phyloP scores from a whole-genome alignment of 2,888 invertebrate species.

The Poecilobothrus nobilitatus region DNA sequence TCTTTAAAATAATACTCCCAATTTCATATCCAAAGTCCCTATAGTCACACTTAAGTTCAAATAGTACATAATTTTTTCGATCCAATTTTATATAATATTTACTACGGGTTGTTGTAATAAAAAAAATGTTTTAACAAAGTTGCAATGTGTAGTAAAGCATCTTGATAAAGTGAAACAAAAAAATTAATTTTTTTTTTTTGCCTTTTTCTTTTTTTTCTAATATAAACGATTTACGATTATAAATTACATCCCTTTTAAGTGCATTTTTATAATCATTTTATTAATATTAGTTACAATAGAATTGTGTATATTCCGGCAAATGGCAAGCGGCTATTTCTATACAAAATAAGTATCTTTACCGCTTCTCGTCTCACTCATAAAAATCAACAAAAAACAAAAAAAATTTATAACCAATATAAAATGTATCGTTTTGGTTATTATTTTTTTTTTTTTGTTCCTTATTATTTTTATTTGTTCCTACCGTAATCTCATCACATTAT shows the following conservation, averaged over 20 bases:
- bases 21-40: too few relatives aligned
- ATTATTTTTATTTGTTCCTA: too few relatives aligned
- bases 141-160: background rate
- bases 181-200: too few relatives aligned
- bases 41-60: too few relatives aligned
- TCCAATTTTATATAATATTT: too few relatives aligned
- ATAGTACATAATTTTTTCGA: background rate
- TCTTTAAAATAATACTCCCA: background rate
- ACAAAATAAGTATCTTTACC: too few relatives aligned
- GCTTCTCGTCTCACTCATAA: too few relatives aligned
- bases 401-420: background rate
- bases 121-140: background rate
- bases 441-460: background rate
- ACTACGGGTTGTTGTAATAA: too few relatives aligned
- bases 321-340: too few relatives aligned
- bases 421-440: background rate
- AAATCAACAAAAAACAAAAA: too few relatives aligned
- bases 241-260: conserved; percentile 6
- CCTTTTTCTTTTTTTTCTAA: background rate
- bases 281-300: background rate
- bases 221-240: conserved; percentile 1
- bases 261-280: background rate
- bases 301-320: background rate
- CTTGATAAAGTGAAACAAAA: background rate
- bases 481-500: too few relatives aligned